Percentiles rank a stretch among this genome's conserved stretches.
Conservation (phyloP, 2,113 vertebrate species). For the Ciconia stormi region DNA sequence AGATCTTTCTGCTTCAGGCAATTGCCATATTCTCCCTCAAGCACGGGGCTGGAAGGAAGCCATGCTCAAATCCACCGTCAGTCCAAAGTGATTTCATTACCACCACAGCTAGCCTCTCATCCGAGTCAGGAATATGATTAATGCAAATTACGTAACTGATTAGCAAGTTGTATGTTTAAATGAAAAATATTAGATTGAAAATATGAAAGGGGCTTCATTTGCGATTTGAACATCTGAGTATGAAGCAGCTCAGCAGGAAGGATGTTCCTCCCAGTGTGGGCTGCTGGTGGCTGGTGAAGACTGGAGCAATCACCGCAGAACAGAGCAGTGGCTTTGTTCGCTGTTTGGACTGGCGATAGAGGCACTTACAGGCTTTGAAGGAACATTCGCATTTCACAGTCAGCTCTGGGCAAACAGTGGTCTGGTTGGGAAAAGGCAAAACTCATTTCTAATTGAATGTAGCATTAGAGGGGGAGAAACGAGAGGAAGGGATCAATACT, state of each 20-base stretch:
- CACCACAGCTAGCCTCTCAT: not conserved
- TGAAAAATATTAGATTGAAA: not conserved
- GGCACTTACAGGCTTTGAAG: not conserved
- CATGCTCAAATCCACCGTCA: not conserved
- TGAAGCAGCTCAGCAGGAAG: not conserved
- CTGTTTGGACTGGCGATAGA: not conserved
- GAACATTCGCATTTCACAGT: not conserved
- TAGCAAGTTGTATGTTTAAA: not conserved
- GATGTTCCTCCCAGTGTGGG: not conserved
- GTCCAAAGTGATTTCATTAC: not conserved
- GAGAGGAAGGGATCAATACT: not conserved
- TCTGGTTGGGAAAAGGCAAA: not conserved
- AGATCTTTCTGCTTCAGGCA: not conserved
- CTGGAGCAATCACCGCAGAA: not conserved
- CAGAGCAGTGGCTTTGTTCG: not conserved
- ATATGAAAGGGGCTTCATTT: not conserved
- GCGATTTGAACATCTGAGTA: not conserved
- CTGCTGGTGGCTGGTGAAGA: not conserved
- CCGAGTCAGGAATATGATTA: not conserved
- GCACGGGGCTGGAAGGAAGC: not conserved
- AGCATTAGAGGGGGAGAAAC: not conserved
- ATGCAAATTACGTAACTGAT: not conserved
- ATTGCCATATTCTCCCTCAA: not conserved
- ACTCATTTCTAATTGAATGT: not conserved
- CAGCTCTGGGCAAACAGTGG: not conserved